These are phyloP conservation scores for Ylistrum balloti DNA, from an alignment of 1,140 invertebrate genomes.

Conservation along the genomic window DNA sequence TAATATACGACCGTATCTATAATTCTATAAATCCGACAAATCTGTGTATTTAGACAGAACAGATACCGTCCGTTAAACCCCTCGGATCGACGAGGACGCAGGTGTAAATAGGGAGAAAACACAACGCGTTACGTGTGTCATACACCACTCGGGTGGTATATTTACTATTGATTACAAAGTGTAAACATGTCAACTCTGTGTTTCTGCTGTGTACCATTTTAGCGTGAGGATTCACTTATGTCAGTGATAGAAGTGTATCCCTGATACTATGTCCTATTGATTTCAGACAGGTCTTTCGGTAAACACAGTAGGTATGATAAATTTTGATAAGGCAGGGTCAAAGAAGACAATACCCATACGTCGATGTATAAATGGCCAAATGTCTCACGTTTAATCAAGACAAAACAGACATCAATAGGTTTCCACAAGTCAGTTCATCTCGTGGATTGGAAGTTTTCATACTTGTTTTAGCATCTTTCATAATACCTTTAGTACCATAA, in stretches of 20 bases:
- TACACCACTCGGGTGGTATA: background rate
- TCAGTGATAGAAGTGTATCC: background rate
- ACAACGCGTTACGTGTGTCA: background rate
- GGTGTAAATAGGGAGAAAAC: background rate
- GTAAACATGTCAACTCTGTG: background rate
- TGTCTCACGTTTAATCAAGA: background rate
- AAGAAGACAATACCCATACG: background rate
- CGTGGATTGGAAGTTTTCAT: background rate
- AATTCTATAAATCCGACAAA: background rate
- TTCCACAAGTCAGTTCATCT: background rate
- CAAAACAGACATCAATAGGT: background rate
- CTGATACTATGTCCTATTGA: background rate
- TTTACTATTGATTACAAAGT: background rate
- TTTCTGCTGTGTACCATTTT: background rate
- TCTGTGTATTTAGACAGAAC: background rate
- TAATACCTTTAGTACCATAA: too few relatives aligned
- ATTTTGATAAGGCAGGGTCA: background rate
- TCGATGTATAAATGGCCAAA: background rate
- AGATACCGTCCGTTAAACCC: background rate
- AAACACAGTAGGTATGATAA: conserved; percentile 5
- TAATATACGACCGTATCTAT: background rate
- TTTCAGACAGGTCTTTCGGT: background rate
- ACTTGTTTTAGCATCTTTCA: too few relatives aligned
- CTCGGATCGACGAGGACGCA: background rate
- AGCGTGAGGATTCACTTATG: background rate